Conservation (phyloP, 1,140 invertebrate genomes). For the Calephelis virginiensis region DNA sequence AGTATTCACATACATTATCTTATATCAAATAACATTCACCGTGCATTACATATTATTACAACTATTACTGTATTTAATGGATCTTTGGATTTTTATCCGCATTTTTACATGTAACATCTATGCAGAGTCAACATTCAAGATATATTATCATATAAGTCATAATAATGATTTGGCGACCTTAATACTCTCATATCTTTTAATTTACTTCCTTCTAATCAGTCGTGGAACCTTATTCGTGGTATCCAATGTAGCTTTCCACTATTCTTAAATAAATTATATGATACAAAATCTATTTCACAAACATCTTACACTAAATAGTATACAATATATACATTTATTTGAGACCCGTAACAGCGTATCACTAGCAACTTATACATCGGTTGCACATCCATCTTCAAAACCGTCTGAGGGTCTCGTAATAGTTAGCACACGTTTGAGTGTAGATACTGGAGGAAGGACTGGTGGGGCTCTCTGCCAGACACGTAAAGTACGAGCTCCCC, state of each 20-base stretch:
- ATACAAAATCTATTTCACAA: constrained; percentile 74
- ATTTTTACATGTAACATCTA: constrained; percentile 58
- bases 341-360: constrained; percentile 38
- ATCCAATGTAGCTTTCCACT: constrained; percentile 69
- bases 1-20: constrained; percentile 67
- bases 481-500: constrained; percentile 86
- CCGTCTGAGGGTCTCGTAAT: constrained; percentile 91
- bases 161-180: constrained; percentile 73
- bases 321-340: constrained; percentile 67
- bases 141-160: constrained; percentile 55
- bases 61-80: constrained; percentile 52
- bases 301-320: constrained; percentile 55
- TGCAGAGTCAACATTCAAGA: constrained; percentile 65
- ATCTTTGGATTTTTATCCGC: constrained; percentile 65
- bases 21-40: constrained; percentile 68
- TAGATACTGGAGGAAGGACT: constrained; percentile 88
- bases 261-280: constrained; percentile 75
- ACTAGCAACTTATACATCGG: constrained; percentile 84
- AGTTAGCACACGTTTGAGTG: constrained; percentile 88
- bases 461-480: constrained; percentile 92
- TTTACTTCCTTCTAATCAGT: constrained; percentile 74
- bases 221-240: constrained; percentile 58
- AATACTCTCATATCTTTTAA: constrained; percentile 67
- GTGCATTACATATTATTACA: constrained; percentile 59
- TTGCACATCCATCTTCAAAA: constrained; percentile 94